A percentile compares a stretch with the other conserved stretches of the same genome.
Evolutionary conservation across 2,797 vertebrate genomes (phyloP).

Genomic region (Carapus acus): DNA sequence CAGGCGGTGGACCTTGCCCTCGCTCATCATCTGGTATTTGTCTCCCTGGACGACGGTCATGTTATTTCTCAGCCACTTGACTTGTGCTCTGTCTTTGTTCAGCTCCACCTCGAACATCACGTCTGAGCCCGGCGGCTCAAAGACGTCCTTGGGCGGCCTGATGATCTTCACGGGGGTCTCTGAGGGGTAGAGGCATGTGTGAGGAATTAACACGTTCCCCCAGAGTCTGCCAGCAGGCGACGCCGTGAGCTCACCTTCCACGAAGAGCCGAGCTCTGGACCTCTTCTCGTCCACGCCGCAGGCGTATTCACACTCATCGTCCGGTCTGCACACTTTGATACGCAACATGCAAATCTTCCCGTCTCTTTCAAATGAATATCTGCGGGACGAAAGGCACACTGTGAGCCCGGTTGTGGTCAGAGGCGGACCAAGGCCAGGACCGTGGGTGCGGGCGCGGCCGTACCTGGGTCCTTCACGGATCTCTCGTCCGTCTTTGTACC

Average conservation of each 20-base stretch:
- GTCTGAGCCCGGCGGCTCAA: slow-evolving; percentile 87
- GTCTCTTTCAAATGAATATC: slow-evolving; percentile 89
- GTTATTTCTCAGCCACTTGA: slow-evolving; percentile 96
- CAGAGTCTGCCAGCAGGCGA: too few species aligned
- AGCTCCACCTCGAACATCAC: slow-evolving; percentile 89
- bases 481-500: slow-evolving; percentile 94
- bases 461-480: slow-evolving; percentile 95
- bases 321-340: slow-evolving; percentile 91
- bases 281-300: slow-evolving; percentile 94
- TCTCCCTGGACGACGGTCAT: slow-evolving; percentile 96
- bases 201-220: background rate
- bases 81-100: slow-evolving; percentile 94
- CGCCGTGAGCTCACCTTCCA: slow-evolving; percentile 82
- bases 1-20: slow-evolving; percentile 90
- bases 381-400: too few species aligned
- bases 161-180: slow-evolving; percentile 94
- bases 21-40: slow-evolving; percentile 98
- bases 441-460: too few species aligned
- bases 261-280: slow-evolving; percentile 90
- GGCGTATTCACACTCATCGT: slow-evolving; percentile 97
- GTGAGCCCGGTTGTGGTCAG: too few species aligned
- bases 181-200: slow-evolving; percentile 53
- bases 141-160: slow-evolving; percentile 85
- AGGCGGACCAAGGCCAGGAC: too few species aligned
- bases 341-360: slow-evolving; percentile 83